These are phyloP conservation scores for Conger conger DNA, from an alignment of 2,113 vertebrate genomes.

Conservation along the genomic window DNA sequence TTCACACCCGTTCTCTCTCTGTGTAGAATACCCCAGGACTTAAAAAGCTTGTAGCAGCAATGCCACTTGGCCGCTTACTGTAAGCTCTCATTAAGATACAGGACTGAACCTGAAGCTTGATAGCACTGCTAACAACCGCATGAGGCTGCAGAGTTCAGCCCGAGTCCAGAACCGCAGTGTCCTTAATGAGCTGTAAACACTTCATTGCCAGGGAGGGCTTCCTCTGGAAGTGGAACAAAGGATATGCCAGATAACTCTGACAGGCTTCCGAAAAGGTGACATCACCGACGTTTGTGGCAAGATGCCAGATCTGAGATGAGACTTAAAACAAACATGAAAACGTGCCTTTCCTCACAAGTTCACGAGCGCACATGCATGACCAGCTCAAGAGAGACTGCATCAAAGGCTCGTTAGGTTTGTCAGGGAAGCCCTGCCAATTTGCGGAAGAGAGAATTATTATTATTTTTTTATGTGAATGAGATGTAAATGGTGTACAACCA, in stretches of 20 bases:
- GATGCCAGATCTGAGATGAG: background rate
- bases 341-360: background rate
- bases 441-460: background rate
- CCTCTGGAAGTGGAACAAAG: constrained; percentile 4
- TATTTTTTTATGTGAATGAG: background rate
- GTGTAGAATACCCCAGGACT: background rate
- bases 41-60: constrained; percentile 11
- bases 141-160: background rate
- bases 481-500: background rate
- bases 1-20: background rate
- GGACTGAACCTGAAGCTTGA: background rate
- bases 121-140: background rate
- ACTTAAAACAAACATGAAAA: background rate
- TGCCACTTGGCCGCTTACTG: background rate
- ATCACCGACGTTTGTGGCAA: background rate
- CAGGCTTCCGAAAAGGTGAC: constrained; percentile 11
- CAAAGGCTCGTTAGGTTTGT: background rate
- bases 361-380: background rate
- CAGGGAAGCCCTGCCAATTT: background rate
- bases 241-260: background rate
- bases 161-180: background rate
- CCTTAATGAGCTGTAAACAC: constrained; percentile 16
- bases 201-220: background rate
- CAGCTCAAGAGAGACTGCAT: background rate
- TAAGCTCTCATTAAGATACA: constrained; percentile 14